Evolutionary conservation across 2,888 invertebrate genomes (phyloP), one percentile per base, ranked within the genome.

Genomic region (Ectemnius cavifrons): DNA sequence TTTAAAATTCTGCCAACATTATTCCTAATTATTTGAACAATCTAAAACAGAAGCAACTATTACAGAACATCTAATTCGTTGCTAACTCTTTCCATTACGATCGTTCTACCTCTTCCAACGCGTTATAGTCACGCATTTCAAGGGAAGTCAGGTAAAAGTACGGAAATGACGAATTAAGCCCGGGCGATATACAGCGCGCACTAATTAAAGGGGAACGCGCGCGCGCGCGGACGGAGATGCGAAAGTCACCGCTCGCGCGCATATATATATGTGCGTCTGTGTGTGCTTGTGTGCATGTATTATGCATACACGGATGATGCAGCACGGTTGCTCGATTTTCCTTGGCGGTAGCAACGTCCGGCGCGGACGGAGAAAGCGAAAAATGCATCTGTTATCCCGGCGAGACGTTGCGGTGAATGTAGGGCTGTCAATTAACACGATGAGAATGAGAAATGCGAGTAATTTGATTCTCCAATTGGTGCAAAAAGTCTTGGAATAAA

Each of bases 191-290:
- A 63, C 64, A 18, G 20, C 37, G 67, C 60, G 59, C 49, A 67
- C 64, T 74, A 79, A 78, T 79, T 79, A 79, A 79, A 62, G 61
- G 57, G 63, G 71, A 67, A 61, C 69, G 69, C 70, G 62, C 67
- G 67, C 58, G 20, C 52, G 59, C 6, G 16, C 71, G 66, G 27
- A 68, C 60, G 47, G 56, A 69, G 58, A 63, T 62, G 77, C 67
- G 72, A 80, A 74, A 80, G 77, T 80, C 77, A 80, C 28, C 71
- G 77, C 75, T 37, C 2, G 20, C 20, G 20, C 20, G 0, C 28
- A 37, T 3, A 8, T 37, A 37, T 37, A n/a, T n/a, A 37, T 4
- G 28, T 3, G 28, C 20, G 20, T 20, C 1, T 20, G 23, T 23
- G 23, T 23, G 2, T 23, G 3, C 3, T 3, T 23, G 23, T 8